Evolutionary conservation across 2,797 vertebrate species (phyloP).

Genomic region (Triplophysa bombifrons): DNA sequence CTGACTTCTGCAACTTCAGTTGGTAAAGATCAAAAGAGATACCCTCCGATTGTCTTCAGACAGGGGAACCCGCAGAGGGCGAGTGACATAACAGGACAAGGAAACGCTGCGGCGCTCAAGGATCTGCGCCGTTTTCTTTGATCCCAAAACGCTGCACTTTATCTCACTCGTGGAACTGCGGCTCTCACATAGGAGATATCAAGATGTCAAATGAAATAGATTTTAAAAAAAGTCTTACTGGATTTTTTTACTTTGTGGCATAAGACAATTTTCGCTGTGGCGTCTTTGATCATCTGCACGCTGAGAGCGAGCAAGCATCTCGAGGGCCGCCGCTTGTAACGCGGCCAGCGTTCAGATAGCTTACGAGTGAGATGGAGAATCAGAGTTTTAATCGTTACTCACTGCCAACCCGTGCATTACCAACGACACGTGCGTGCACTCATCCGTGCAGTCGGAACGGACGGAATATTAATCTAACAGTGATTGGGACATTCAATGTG

Average conservation of each 20-base stretch:
- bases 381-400: slow-evolving; percentile 30
- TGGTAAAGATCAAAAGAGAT: slow-evolving; percentile 47
- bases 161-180: slow-evolving; percentile 66
- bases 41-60: slow-evolving; percentile 60
- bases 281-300: slow-evolving; percentile 72
- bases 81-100: slow-evolving; percentile 64
- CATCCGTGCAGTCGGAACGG: not conserved
- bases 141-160: slow-evolving; percentile 75
- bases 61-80: slow-evolving; percentile 58
- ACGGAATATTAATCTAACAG: slow-evolving; percentile 21
- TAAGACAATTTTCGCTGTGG: slow-evolving; percentile 65
- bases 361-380: slow-evolving; percentile 17
- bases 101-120: slow-evolving; percentile 63
- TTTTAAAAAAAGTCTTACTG: slow-evolving; percentile 69
- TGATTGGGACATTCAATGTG: not conserved
- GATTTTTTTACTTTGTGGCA: slow-evolving; percentile 63
- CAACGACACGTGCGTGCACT: not conserved
- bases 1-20: slow-evolving; percentile 18
- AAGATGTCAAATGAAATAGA: slow-evolving; percentile 80
- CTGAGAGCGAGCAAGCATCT: slow-evolving; percentile 36
- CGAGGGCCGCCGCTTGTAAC: slow-evolving; percentile 32
- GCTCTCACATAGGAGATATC: slow-evolving; percentile 73
- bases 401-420: not conserved
- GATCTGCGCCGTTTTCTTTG: slow-evolving; percentile 71
- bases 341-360: slow-evolving; percentile 6